Evolutionary conservation across 2,113 vertebrate species (phyloP), one percentile per base, ranked within the genome.

Genomic region (Passerina amoena): DNA sequence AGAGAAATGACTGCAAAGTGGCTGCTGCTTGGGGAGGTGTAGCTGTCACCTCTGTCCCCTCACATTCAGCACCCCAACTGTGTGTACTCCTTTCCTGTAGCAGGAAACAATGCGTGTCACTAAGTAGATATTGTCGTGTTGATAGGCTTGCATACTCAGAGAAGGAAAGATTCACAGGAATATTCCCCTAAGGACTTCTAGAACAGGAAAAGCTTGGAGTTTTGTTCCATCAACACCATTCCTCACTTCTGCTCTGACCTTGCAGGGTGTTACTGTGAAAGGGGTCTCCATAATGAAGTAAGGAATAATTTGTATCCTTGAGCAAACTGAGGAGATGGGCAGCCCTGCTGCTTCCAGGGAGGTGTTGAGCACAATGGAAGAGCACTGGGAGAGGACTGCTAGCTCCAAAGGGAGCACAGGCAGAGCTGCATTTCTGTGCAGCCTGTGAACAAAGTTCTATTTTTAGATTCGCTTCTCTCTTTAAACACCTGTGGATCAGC

Each of bases 401-500:
- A n/a, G 14, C 18, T 90, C 50, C 73, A 82, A 65, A 65, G 75
- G 40, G 72, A 57, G 33, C 38, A 31, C 3, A 6, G 66, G 42
- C 37, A 87, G 56, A 85, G 50, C 59, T 68, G n/a, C 17, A 17
- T 85, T 93, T 82, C 84, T 61, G 18, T 28, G 25, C 37, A 81
- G 48, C 10, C 56, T 23, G 15, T 78, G 40, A 89, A 60, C 14
- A 1, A 5, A 50, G 21, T 13, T 35, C 86, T 92, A 73, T 82
- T 94, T 92, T 90, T 91, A 85, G 66, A 66, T 70, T 70, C 33
- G 8, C 15, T 75, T 85, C 19, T 92, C 25, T 78, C 56, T 91
- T 69, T 60, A 61, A 48, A 47, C 59, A 91, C 50, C 89, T 69
- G 37, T 38, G 48, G 66, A 80, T 77, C 66, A 42, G 48, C 42